phyloP scores from a whole-genome alignment of 2,113 vertebrate genomes.

The Entosphenus tridentatus region DNA sequence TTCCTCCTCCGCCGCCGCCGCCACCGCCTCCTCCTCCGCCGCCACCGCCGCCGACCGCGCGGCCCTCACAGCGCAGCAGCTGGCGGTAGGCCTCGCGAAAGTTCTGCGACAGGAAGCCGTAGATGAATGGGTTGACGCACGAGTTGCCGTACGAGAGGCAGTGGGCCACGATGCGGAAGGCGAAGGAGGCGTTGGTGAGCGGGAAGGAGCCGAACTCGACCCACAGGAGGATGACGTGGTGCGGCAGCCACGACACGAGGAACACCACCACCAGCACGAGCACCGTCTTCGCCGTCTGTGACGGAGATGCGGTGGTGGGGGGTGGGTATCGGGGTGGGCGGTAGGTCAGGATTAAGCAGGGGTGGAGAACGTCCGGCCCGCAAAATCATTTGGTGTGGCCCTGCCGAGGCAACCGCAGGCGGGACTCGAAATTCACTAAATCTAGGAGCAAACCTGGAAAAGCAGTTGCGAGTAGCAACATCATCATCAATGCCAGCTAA shows the following conservation, averaged over 20 bases:
- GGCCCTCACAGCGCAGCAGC: not conserved
- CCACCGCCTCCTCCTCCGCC: too few relatives aligned
- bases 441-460: too few relatives aligned
- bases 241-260: slow-evolving; percentile 4
- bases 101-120: slow-evolving; percentile 6
- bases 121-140: slow-evolving; percentile 8
- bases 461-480: too few relatives aligned
- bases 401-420: too few relatives aligned
- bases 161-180: slow-evolving; percentile 6
- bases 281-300: slow-evolving; percentile 5
- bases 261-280: slow-evolving; percentile 4
- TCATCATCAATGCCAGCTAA: too few relatives aligned
- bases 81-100: slow-evolving; percentile 5
- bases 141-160: slow-evolving; percentile 7
- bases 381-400: too few relatives aligned
- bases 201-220: slow-evolving; percentile 7
- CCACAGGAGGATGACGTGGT: slow-evolving; percentile 7
- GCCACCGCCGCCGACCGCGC: too few relatives aligned
- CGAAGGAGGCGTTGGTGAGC: slow-evolving; percentile 3
- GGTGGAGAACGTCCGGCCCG: not conserved
- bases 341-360: not conserved
- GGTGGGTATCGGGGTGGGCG: not conserved
- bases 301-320: slow-evolving; percentile 1
- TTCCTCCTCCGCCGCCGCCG: too few relatives aligned
- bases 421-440: too few relatives aligned